These are phyloP conservation scores for Azemiops feae DNA, from an alignment of 2,113 vertebrate species.

Conservation along the genomic window DNA sequence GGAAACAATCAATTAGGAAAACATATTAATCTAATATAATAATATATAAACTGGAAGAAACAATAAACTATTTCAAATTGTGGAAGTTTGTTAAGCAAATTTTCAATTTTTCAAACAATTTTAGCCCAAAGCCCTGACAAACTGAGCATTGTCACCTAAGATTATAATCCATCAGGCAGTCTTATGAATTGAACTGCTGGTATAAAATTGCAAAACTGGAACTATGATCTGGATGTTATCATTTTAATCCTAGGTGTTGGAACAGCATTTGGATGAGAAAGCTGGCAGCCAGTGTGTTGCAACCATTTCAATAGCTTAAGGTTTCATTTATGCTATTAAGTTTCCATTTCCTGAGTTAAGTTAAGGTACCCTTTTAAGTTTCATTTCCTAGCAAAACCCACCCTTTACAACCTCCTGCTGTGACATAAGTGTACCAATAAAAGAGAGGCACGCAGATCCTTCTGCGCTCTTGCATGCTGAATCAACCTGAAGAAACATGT, in stretches of 20 bases:
- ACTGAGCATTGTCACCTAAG: neutral
- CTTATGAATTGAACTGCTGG: neutral
- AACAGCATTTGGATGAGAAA: neutral
- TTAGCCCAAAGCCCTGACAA: neutral
- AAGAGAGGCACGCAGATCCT: too few species aligned
- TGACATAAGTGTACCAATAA: too few species aligned
- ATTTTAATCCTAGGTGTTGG: neutral
- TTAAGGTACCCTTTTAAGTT: too few species aligned
- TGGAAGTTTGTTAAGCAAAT: neutral
- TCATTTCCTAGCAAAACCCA: too few species aligned
- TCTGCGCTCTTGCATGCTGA: too few species aligned
- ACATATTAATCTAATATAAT: neutral
- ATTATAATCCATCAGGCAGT: neutral
- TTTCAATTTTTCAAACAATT: neutral
- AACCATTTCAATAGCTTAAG: too few species aligned
- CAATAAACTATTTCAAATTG: neutral
- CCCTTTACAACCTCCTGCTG: too few species aligned
- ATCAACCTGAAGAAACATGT: too few species aligned
- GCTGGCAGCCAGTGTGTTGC: too few species aligned
- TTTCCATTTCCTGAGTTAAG: too few species aligned
- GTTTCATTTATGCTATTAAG: too few species aligned
- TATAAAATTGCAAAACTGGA: constrained; percentile 7
- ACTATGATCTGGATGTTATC: neutral
- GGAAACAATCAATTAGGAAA: neutral
- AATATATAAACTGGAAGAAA: neutral